These are phyloP conservation scores for Elymnias hypermnestra DNA, from an alignment of 1,140 invertebrate genomes.

Conservation along the genomic window DNA sequence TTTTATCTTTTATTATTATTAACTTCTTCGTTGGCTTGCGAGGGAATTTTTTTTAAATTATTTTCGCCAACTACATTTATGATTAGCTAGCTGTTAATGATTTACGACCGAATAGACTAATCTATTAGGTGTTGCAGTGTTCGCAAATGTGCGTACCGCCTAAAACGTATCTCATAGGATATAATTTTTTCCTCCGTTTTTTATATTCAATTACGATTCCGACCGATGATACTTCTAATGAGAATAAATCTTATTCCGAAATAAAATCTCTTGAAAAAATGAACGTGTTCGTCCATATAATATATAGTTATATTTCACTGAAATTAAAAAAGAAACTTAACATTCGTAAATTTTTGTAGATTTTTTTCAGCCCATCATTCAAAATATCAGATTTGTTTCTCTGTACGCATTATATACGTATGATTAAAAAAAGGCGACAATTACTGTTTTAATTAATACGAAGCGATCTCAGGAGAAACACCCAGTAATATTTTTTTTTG, in stretches of 20 bases:
- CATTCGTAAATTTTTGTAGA: too few species aligned
- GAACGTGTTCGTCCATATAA: too few species aligned
- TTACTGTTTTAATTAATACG: too few species aligned
- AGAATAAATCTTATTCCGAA: too few species aligned
- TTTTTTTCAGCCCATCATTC: too few species aligned
- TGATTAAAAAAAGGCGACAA: too few species aligned
- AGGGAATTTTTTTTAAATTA: slow-evolving; percentile 47
- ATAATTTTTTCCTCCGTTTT: slow-evolving; percentile 3
- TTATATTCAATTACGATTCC: not conserved
- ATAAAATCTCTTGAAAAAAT: too few species aligned
- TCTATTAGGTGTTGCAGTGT: slow-evolving; percentile 32
- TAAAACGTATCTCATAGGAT: slow-evolving; percentile 23
- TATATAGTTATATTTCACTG: slow-evolving; percentile 24
- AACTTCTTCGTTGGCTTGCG: slow-evolving; percentile 36
- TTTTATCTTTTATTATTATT: slow-evolving; percentile 37
- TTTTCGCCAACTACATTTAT: slow-evolving; percentile 39
- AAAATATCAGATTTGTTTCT: too few species aligned
- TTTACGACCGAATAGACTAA: slow-evolving; percentile 35
- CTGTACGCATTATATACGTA: too few species aligned
- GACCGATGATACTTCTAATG: not conserved
- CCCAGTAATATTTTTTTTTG: slow-evolving; percentile 22
- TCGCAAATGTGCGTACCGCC: slow-evolving; percentile 40
- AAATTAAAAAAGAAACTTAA: slow-evolving; percentile 19
- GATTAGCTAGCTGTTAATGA: slow-evolving; percentile 48
- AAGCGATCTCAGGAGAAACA: slow-evolving; percentile 28